Base-by-base conservation (phyloP, 2,888 invertebrate genomes). In the Pterostichus niger region DNA sequence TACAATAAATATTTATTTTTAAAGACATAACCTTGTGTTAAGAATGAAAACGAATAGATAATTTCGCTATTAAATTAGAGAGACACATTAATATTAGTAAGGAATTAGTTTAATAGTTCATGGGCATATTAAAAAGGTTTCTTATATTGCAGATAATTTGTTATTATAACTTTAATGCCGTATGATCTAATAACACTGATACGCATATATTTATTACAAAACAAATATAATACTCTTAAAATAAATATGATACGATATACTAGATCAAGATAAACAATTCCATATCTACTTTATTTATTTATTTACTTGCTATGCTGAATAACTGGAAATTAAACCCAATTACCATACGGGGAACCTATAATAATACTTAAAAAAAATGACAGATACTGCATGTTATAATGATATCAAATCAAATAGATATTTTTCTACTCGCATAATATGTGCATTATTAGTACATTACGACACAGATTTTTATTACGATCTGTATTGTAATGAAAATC, bases 21-120 rank as follows among this genome's bases (percentile, higher is more conserved):
- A 52, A 40, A 40, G 40, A 40, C 52, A 13, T 52, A 52, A 52
- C 52, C 52, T 52, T 52, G 52, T 52, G 11, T 52, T 10, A 24
- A 40, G 40, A 40, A 40, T 40, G 40, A 40, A 40, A 40, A 2
- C 49, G 13, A 10, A 49, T 24, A 9, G 52, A 52, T 52, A 52
- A 52, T 5, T 52, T 52, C 52, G 52, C 13, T 52, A 13, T 52
- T 52, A 13, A 52, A 52, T 40, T 40, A 40, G 40, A 40, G 40
- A 40, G 6, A 40, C 40, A 40, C 40, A 40, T 40, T 40, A 40
- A 40, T 40, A 52, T 52, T 52, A 52, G 52, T 52, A 52, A 5
- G 6, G 52, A 52, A 52, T 52, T 52, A 52, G 52, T 52, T 52
- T 52, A 52, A 52, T 52, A 52, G 52, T 52, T 52, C 52, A 52